Conservation (phyloP, 2,113 vertebrate species). For the Etia nguti region DNA sequence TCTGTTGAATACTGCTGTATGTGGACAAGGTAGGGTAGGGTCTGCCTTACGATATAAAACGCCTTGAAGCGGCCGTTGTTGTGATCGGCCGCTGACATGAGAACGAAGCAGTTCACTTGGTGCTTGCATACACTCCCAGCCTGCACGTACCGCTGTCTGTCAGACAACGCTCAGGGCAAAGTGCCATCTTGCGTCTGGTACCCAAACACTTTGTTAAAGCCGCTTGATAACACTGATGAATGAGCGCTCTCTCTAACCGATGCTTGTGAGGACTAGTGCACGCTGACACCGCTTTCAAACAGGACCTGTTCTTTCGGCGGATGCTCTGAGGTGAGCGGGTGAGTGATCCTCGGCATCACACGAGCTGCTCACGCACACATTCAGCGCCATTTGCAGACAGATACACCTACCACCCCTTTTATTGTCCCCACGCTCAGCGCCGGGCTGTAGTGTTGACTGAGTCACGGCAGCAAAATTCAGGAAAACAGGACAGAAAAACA, state of each 20-base stretch:
- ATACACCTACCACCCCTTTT: constrained; percentile 36
- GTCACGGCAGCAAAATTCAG: neutral
- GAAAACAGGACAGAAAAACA: fast-evolving
- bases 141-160: neutral
- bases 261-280: neutral
- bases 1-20: fast-evolving
- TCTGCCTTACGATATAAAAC: neutral
- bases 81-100: neutral
- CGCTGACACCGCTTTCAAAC: neutral
- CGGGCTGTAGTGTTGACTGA: neutral
- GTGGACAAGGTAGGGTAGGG: neutral
- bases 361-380: constrained; percentile 28
- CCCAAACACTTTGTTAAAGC: constrained; percentile 59
- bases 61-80: neutral
- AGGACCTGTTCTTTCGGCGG: neutral
- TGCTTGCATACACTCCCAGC: fast-evolving
- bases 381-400: constrained; percentile 76
- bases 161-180: constrained; percentile 11
- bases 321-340: constrained; percentile 18
- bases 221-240: constrained; percentile 26
- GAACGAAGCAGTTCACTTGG: neutral
- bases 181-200: neutral
- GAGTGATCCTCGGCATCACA: neutral
- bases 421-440: neutral
- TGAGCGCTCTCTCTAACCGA: constrained; percentile 2